A percentile compares a stretch with the other conserved stretches of the same genome.
Conservation (phyloP, 2,113 vertebrate species). For the Lophius piscatorius region DNA sequence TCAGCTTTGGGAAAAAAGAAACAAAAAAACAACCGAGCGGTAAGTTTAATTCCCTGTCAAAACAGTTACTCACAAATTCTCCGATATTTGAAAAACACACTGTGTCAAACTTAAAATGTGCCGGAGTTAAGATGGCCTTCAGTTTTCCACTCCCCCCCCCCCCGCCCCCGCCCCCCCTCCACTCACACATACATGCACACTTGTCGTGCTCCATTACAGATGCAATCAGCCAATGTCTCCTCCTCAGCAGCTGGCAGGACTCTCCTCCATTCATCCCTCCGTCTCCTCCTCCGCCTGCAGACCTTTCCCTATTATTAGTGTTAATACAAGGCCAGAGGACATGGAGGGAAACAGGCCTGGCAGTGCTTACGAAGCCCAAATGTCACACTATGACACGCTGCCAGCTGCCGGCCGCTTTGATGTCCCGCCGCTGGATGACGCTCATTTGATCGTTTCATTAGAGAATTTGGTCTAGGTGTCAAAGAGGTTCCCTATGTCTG, state of each 20-base stretch:
- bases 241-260: slow-evolving; percentile 64
- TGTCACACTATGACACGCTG: slow-evolving; percentile 71
- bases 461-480: slow-evolving; percentile 83
- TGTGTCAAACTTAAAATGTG: too few species aligned
- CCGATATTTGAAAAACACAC: too few species aligned
- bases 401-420: slow-evolving; percentile 83
- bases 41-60: too few species aligned
- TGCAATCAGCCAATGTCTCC: slow-evolving; percentile 48
- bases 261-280: slow-evolving; percentile 67
- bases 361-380: slow-evolving; percentile 73
- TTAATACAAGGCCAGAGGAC: slow-evolving; percentile 75
- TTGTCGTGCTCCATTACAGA: slow-evolving; percentile 54
- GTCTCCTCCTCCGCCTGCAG: slow-evolving; percentile 54
- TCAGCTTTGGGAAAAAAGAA: too few species aligned
- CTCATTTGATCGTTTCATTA: slow-evolving; percentile 87
- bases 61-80: too few species aligned
- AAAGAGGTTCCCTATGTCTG: slow-evolving; percentile 88
- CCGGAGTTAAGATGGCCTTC: too few species aligned
- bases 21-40: too few species aligned
- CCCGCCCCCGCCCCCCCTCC: neutral
- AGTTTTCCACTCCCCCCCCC: neutral
- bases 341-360: slow-evolving; percentile 73
- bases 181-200: slow-evolving; percentile 6
- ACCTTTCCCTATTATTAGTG: slow-evolving; percentile 69
- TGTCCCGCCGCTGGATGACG: slow-evolving; percentile 83